These are phyloP conservation scores for Myoxocephalus aenaeus DNA, from an alignment of 2,797 vertebrate species.

Conservation along the genomic window DNA sequence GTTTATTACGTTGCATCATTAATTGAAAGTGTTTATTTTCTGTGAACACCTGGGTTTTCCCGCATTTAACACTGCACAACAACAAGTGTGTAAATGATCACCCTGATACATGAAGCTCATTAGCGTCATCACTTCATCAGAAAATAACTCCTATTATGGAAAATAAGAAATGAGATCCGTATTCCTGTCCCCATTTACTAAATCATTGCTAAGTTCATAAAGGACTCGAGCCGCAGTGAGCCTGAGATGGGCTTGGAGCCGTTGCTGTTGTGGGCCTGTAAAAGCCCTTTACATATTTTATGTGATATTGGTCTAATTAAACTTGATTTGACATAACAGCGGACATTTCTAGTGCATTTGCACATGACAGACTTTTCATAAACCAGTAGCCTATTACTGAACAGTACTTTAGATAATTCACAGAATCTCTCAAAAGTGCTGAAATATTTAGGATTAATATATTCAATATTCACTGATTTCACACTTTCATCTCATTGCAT, in stretches of 20 bases:
- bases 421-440: conserved; percentile 1
- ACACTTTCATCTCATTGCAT: background rate
- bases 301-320: conserved; percentile 14
- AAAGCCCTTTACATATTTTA: conserved; percentile 24
- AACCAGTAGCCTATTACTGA: background rate
- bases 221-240: background rate
- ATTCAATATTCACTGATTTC: conserved; percentile 16
- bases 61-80: background rate
- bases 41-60: background rate
- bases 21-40: conserved; percentile 1
- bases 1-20: background rate
- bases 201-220: background rate
- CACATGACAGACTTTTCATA: conserved; percentile 13
- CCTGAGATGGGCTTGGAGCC: background rate
- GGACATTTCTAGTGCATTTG: conserved; percentile 5
- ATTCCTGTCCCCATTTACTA: background rate
- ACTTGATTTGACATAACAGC: conserved; percentile 32
- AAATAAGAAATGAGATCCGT: background rate
- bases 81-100: conserved; percentile 1
- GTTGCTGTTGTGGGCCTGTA: conserved; percentile 4
- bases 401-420: conserved; percentile 4
- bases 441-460: conserved; percentile 2
- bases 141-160: background rate
- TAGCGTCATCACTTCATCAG: background rate
- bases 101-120: background rate